Base-by-base conservation (phyloP, 2,888 invertebrate species). In the Perdita meconis region DNA sequence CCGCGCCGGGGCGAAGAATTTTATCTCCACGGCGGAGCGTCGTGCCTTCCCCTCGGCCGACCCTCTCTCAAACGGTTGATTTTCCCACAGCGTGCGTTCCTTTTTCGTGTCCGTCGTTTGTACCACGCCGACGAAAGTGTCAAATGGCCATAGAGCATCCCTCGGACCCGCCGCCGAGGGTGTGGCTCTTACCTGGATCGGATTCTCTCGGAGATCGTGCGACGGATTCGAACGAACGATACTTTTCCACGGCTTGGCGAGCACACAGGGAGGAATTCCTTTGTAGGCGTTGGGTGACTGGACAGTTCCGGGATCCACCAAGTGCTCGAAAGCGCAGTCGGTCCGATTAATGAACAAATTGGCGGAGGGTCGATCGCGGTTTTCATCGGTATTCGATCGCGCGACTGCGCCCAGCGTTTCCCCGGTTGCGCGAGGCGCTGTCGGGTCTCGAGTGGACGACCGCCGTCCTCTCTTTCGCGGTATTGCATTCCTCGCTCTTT, bases 101-200 rank as follows among this genome's bases (percentile, higher is more conserved):
- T 57, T 65, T 19, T 80, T 66, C 57, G 59, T 69, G 59, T 55
- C 53, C 51, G 40, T 64, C 56, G 64, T 80, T 77, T 77, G 75
- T 68, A 68, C 57, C 63, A 6, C 12, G 12, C 55, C 65, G 71
- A 40, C 70, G 16, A n/a, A 40, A 51, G 57, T 77, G 71, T 44
- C 30, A 68, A 71, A 67, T 38, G 42, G 56, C 26, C 34, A n/a
- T 26, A 42, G 38, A 36, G 30, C 59, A 53, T 70, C 59, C 59
- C 59, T 34, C 34, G 13, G 8, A 59, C 24, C 19, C 22, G 13
- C 34, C 38, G 30, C 30, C 26, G 71, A 77, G 86, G 86, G 83
- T 86, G 86, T 80, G 87, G 85, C 19, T 86, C 82, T 84, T 81
- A 88, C 85, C 86, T 87, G 86, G 66, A 85, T 86, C 87, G 87